Conservation (phyloP, 2,888 invertebrate genomes). For the Bombylius discolor region DNA sequence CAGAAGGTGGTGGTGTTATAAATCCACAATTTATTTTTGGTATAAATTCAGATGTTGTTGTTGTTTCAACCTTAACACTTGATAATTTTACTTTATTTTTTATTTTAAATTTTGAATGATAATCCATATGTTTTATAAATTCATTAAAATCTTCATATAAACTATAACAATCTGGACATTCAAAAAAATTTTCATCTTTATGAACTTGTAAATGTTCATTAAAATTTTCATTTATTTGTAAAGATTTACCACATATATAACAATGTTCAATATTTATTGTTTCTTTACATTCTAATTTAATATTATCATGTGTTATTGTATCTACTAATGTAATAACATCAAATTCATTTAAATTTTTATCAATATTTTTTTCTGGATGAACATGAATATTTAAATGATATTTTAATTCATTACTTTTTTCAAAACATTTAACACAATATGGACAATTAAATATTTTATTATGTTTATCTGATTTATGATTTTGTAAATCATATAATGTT, state of each 20-base stretch:
- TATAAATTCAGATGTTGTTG: neutral
- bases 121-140: neutral
- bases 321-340: too few species aligned
- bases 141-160: conserved; percentile 4
- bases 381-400: neutral
- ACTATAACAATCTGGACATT: conserved; percentile 12
- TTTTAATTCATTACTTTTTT: neutral
- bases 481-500: neutral
- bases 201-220: conserved; percentile 6
- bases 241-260: neutral
- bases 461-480: neutral
- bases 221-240: neutral
- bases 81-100: neutral
- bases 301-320: neutral
- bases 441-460: neutral
- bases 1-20: neutral
- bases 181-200: conserved; percentile 4
- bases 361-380: neutral
- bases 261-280: neutral
- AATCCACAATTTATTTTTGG: neutral
- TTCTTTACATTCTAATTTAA: too few species aligned
- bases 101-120: neutral
- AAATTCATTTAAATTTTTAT: neutral
- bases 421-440: neutral
- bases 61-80: too few species aligned